phyloP scores from a whole-genome alignment of 2,113 vertebrate species.

The Psilopsiagon aymara region DNA sequence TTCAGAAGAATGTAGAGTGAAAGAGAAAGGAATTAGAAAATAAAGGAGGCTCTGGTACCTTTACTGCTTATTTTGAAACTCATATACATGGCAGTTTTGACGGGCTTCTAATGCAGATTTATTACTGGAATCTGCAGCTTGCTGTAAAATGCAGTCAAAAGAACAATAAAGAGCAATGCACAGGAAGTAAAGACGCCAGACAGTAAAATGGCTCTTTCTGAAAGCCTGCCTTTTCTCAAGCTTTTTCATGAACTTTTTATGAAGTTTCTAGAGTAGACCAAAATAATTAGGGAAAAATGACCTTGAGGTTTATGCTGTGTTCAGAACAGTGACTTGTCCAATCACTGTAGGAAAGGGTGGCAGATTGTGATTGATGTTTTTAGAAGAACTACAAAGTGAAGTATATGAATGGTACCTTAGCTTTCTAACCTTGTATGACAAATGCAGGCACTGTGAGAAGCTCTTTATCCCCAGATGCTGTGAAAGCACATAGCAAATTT shows the following conservation, averaged over 20 bases:
- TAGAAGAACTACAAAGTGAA: conserved; percentile 56
- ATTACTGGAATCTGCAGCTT: background rate
- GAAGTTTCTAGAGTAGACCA: conserved; percentile 46
- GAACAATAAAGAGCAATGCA: background rate
- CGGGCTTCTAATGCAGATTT: background rate
- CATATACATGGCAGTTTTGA: background rate
- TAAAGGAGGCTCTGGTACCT: background rate
- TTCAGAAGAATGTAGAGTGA: background rate
- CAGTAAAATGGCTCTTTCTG: conserved; percentile 7
- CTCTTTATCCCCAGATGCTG: conserved; percentile 43
- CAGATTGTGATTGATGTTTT: conserved; percentile 69
- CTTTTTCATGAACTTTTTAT: conserved; percentile 33
- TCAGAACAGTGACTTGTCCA: conserved; percentile 62
- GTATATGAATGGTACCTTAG: conserved; percentile 45
- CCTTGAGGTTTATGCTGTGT: conserved; percentile 59
- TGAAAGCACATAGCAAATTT: conserved; percentile 52
- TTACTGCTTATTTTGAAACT: background rate
- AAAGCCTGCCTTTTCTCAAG: background rate
- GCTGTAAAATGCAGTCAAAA: conserved; percentile 26
- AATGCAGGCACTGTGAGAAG: background rate
- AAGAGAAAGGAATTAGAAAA: background rate
- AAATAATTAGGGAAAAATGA: conserved; percentile 70
- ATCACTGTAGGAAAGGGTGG: conserved; percentile 1
- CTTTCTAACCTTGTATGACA: conserved; percentile 52
- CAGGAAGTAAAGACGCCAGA: conserved; percentile 26